Evolutionary conservation across 2,888 invertebrate genomes (phyloP), one percentile per base, ranked within the genome.

Genomic region (Ditula angustiorana): DNA sequence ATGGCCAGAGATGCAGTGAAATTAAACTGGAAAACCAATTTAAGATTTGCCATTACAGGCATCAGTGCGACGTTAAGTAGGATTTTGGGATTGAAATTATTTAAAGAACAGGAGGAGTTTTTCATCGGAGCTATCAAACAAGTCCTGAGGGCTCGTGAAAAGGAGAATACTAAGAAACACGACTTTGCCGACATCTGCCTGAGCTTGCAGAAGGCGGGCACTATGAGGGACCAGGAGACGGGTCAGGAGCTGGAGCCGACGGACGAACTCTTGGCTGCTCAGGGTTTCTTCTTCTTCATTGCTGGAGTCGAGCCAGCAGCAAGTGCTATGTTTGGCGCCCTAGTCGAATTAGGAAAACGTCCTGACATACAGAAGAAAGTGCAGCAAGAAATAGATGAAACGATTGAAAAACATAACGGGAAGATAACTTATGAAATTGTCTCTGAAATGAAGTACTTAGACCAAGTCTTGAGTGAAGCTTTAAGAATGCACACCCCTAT

Each of bases 251-350:
- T 89, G 55, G 75, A 83, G 33, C 83, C 90, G 0, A 85, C 87
- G 0, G 87, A 86, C 56, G 87, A 83, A 55, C 28, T 84, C 5
- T 60, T 88, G 21, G 82, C 85, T 3, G 85, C 87, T 5, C 87
- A 90, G 69, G 84, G 81, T 0, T 86, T 90, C 59, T 83, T 90
- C 68, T 89, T 88, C 69, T 87, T 85, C 55, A 71, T 77, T 33
- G 91, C 88, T 26, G 92, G 91, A 0, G 86, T 86, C 1, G 90
- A 90, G 47, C 86, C 90, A 0, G 79, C 83, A 2, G 86, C 90
- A 0, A 76, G 81, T 2, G 75, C 79, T 1, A 78, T 90, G 62
- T 82, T 80, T 61, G 77, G 74, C 13, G 72, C 79, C 0, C 68
- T 87, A 1, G 74, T 83, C 24, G 82, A 86, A 71, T 71, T 92